These are phyloP conservation scores for Marisa cornuarietis DNA, from an alignment of 1,140 invertebrate species.

Conservation along the genomic window DNA sequence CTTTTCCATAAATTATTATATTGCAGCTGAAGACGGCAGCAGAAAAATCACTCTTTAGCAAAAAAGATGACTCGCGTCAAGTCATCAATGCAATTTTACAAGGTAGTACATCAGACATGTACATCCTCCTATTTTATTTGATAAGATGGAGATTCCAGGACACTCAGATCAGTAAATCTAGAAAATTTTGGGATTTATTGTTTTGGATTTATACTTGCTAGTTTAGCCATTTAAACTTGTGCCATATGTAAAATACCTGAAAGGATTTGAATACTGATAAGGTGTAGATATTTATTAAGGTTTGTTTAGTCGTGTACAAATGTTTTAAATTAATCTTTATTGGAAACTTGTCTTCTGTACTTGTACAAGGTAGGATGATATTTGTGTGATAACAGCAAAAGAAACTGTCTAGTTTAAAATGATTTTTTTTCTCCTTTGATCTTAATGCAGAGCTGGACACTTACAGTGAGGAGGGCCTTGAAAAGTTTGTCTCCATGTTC, in stretches of 20 bases:
- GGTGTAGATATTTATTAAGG: background rate
- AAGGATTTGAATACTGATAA: background rate
- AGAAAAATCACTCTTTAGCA: constrained; percentile 8
- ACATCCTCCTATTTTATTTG: no score
- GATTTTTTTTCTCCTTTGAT: background rate
- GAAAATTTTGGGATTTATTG: no score
- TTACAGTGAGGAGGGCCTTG: constrained; percentile 12
- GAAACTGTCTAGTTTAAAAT: no score
- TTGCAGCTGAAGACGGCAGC: background rate
- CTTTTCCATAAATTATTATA: background rate
- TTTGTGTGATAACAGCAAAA: background rate
- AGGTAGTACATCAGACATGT: background rate
- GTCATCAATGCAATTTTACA: constrained; percentile 8
- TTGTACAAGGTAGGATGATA: background rate
- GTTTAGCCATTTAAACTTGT: background rate
- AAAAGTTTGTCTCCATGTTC: constrained; percentile 40
- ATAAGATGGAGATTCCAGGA: no score
- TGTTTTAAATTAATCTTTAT: background rate
- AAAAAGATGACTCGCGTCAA: background rate
- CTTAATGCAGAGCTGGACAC: constrained; percentile 26
- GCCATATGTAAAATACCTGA: no score
- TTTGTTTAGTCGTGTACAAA: background rate
- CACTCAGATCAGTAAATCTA: no score
- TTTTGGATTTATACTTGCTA: background rate
- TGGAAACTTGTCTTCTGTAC: background rate